phyloP scores from a whole-genome alignment of 2,797 vertebrate genomes.

The Myotis myotis region DNA sequence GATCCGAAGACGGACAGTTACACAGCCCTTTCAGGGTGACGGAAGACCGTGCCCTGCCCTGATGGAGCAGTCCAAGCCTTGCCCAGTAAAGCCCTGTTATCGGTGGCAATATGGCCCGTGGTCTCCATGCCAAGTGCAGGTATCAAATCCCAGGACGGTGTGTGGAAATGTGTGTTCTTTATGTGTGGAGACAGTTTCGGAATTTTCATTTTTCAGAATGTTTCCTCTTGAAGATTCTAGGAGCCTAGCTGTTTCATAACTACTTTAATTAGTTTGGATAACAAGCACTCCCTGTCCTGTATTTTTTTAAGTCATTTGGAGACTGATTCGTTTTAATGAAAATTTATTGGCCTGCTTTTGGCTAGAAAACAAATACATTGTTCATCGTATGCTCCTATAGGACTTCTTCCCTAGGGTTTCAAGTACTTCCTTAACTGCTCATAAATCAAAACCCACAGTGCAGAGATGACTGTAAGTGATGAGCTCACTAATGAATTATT shows the following conservation, averaged over 20 bases:
- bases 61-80: constrained; percentile 96
- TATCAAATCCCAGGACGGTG: constrained; percentile 76
- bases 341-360: constrained; percentile 66
- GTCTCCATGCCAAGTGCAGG: constrained; percentile 96
- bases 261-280: constrained; percentile 53
- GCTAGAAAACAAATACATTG: constrained; percentile 61
- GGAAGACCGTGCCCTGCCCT: constrained; percentile 94
- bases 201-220: not conserved
- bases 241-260: constrained; percentile 6
- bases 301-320: constrained; percentile 48
- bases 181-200: not conserved
- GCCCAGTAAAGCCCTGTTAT: constrained; percentile 96
- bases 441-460: constrained; percentile 60
- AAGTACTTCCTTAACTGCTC: not conserved
- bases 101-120: constrained; percentile 94
- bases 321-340: constrained; percentile 61
- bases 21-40: constrained; percentile 95
- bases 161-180: not conserved
- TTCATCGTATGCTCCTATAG: constrained; percentile 15
- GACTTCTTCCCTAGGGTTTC: constrained; percentile 47
- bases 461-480: constrained; percentile 50
- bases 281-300: constrained; percentile 17
- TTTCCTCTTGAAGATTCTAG: not conserved
- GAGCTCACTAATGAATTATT: constrained; percentile 44
- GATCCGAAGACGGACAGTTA: constrained; percentile 90